These are phyloP conservation scores for Cyphomyrus plagiostoma DNA, from an alignment of 2,113 vertebrate species.

Conservation along the genomic window DNA sequence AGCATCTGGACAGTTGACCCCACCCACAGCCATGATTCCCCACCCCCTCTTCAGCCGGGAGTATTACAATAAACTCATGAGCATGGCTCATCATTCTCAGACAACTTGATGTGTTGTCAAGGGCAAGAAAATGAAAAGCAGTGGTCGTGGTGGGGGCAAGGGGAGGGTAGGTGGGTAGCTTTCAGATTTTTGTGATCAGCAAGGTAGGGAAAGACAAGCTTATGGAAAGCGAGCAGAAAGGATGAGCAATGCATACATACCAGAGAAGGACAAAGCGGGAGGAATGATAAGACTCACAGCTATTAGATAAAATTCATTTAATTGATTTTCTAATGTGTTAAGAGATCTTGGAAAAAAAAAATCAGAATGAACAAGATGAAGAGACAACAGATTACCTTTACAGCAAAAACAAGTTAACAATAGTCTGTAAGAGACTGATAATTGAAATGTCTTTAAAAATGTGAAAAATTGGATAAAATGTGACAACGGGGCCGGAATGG, in stretches of 20 bases:
- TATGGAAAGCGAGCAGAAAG: neutral
- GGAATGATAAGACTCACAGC: neutral
- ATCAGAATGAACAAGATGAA: neutral
- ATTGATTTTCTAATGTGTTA: too few species aligned
- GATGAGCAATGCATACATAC: neutral
- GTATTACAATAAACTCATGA: neutral
- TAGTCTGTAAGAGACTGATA: neutral
- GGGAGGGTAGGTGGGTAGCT: neutral
- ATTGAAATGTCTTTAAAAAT: neutral
- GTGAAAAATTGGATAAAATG: neutral
- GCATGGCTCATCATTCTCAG: neutral
- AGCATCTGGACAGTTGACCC: conserved; percentile 36
- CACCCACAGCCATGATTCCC: neutral
- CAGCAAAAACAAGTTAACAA: neutral
- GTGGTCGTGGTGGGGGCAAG: neutral
- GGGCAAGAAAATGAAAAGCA: neutral
- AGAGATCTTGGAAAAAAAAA: neutral
- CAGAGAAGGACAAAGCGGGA: neutral
- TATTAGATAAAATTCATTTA: neutral
- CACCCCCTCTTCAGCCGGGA: neutral
- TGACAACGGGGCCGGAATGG: neutral
- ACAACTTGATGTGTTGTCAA: neutral
- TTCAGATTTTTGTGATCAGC: neutral
- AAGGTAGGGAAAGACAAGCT: neutral
- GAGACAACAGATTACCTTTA: neutral